Percentiles rank a stretch among this genome's conserved stretches.
These are phyloP conservation scores for Charina bottae DNA, from an alignment of 2,113 vertebrate species.

Conservation along the genomic window DNA sequence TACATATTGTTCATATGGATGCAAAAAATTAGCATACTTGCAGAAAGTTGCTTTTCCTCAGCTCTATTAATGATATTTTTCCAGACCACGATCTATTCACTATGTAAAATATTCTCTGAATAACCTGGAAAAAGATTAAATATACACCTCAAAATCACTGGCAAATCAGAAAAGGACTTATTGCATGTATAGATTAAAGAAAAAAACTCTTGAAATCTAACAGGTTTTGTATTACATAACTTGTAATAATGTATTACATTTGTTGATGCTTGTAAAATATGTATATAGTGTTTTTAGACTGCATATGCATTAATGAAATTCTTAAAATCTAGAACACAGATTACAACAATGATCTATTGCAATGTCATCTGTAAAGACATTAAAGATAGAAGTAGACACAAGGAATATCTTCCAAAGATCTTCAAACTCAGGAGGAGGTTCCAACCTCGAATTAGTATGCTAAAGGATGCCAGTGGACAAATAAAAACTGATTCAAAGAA, in stretches of 20 bases:
- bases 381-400: too few species aligned
- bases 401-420: too few species aligned
- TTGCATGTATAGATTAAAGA: background rate
- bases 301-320: background rate
- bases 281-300: background rate
- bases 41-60: slow-evolving; percentile 97
- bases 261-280: background rate
- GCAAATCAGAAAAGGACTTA: slow-evolving; percentile 23
- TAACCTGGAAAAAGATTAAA: slow-evolving; percentile 81
- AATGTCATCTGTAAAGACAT: too few species aligned
- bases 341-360: background rate
- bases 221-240: background rate
- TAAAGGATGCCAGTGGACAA: too few species aligned
- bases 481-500: too few species aligned
- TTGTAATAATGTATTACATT: background rate
- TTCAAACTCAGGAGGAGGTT: too few species aligned
- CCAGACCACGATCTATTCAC: slow-evolving; percentile 99
- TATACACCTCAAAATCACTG: slow-evolving; percentile 16
- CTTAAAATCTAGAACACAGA: background rate
- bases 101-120: slow-evolving; percentile 97
- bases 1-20: background rate
- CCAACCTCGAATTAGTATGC: too few species aligned
- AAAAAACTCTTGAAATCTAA: too few species aligned
- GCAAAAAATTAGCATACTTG: slow-evolving; percentile 77
- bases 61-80: slow-evolving; percentile 90